Conservation (phyloP, 2,888 invertebrate species). For the Mellilla xanthometata region DNA sequence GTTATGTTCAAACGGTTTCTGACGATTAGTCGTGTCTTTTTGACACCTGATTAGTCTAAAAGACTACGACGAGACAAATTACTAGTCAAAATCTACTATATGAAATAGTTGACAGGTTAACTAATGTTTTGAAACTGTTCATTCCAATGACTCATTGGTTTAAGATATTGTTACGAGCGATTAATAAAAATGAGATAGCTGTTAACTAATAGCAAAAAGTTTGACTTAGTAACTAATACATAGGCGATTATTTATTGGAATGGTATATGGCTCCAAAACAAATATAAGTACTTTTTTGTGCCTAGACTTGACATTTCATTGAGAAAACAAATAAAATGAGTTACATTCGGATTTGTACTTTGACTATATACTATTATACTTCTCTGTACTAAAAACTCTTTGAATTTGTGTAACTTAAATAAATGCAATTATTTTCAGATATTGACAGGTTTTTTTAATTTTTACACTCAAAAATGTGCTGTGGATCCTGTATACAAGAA, state of each 20-base stretch:
- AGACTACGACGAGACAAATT: constrained; percentile 10
- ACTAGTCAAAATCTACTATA: constrained; percentile 4
- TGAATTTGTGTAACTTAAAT: too few relatives aligned
- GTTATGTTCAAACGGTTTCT: not conserved
- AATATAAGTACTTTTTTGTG: too few relatives aligned
- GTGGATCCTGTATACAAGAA: too few relatives aligned
- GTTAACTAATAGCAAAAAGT: not conserved
- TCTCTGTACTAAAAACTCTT: too few relatives aligned
- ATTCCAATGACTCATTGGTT: constrained; percentile 11
- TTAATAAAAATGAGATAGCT: constrained; percentile 11
- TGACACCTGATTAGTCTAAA: constrained; percentile 14
- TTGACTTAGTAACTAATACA: constrained; percentile 5
- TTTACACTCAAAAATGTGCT: too few relatives aligned
- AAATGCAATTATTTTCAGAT: too few relatives aligned
- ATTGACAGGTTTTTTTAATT: too few relatives aligned
- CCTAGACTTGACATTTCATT: too few relatives aligned
- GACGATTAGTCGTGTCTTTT: constrained; percentile 6
- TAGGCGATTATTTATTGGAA: not conserved
- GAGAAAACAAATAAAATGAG: too few relatives aligned
- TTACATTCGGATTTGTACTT: too few relatives aligned
- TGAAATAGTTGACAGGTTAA: constrained; percentile 10
- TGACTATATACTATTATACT: too few relatives aligned
- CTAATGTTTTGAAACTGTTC: constrained; percentile 11
- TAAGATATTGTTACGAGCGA: constrained; percentile 6
- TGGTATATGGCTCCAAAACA: too few relatives aligned